Conservation (phyloP, 2,888 invertebrate species). For the Agriotes lineatus region DNA sequence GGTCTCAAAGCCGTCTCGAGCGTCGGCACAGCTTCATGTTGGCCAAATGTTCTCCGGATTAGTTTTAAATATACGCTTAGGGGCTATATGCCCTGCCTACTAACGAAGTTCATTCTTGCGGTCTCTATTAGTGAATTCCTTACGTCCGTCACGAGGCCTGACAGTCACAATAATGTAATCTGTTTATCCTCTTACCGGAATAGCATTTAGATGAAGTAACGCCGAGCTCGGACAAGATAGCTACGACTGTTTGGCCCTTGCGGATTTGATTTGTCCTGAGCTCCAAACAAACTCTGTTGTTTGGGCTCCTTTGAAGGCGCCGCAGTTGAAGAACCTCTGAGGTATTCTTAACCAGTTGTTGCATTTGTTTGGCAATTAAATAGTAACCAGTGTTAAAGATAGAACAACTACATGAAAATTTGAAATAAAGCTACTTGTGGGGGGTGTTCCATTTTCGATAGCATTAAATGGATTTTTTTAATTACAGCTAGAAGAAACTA, state of each 20-base stretch:
- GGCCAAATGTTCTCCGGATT: slow-evolving; percentile 42
- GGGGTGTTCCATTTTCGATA: too few relatives aligned
- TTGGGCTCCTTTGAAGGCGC: slow-evolving; percentile 1
- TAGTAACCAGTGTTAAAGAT: too few relatives aligned
- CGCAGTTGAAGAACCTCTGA: not conserved
- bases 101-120: slow-evolving; percentile 40
- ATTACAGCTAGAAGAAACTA: too few relatives aligned
- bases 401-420: too few relatives aligned
- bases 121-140: slow-evolving; percentile 31
- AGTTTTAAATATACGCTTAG: slow-evolving; percentile 40
- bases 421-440: too few relatives aligned
- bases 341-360: too few relatives aligned
- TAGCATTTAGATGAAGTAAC: slow-evolving; percentile 29
- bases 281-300: slow-evolving; percentile 4
- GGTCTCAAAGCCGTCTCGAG: slow-evolving; percentile 34
- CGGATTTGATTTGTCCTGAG: not conserved
- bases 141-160: slow-evolving; percentile 27
- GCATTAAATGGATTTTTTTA: too few relatives aligned
- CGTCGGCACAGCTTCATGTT: slow-evolving; percentile 41
- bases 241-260: slow-evolving; percentile 2
- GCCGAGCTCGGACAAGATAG: slow-evolving; percentile 21
- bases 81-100: slow-evolving; percentile 29
- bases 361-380: too few relatives aligned
- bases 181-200: slow-evolving; percentile 43
- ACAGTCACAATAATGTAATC: slow-evolving; percentile 40